Percentiles rank a stretch among this genome's conserved stretches.
Conservation (phyloP, 2,113 vertebrate genomes). For the Alouatta palliata region DNA sequence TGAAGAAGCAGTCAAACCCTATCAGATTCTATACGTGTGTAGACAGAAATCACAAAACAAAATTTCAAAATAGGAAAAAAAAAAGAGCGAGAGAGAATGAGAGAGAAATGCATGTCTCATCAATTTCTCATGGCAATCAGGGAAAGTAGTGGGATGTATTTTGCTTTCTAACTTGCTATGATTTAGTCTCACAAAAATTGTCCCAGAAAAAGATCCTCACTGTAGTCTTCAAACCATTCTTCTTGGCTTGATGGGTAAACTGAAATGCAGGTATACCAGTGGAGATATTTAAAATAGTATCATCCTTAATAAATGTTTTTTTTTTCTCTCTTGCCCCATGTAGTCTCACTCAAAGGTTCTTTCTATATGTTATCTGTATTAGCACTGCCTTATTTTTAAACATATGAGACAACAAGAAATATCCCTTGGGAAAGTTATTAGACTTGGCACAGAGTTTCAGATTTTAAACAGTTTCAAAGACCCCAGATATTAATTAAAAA, state of each 20-base stretch:
- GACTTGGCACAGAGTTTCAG: not conserved
- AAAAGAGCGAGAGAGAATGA: too few species aligned
- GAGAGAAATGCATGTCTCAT: not conserved
- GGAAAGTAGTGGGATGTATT: not conserved
- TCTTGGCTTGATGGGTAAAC: not conserved
- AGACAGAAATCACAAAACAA: not conserved
- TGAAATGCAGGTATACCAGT: not conserved
- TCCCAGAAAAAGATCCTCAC: not conserved
- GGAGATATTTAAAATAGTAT: not conserved
- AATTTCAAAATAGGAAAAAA: not conserved
- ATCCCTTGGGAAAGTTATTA: conserved; percentile 18
- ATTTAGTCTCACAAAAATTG: not conserved
- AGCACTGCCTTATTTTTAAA: conserved; percentile 28
- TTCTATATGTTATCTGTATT: conserved; percentile 71
- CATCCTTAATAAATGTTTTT: not conserved
- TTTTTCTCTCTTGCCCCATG: not conserved
- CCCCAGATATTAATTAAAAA: not conserved
- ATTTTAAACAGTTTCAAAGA: conserved; percentile 52
- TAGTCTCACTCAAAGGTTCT: not conserved
- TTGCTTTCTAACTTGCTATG: not conserved
- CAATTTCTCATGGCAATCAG: not conserved
- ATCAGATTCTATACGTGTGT: not conserved
- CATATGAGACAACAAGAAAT: conserved; percentile 1
- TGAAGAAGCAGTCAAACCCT: too few species aligned
- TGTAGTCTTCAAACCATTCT: not conserved